Evolutionary conservation across 2,113 vertebrate genomes (phyloP).

Genomic region (Phylloscopus trochiloides): DNA sequence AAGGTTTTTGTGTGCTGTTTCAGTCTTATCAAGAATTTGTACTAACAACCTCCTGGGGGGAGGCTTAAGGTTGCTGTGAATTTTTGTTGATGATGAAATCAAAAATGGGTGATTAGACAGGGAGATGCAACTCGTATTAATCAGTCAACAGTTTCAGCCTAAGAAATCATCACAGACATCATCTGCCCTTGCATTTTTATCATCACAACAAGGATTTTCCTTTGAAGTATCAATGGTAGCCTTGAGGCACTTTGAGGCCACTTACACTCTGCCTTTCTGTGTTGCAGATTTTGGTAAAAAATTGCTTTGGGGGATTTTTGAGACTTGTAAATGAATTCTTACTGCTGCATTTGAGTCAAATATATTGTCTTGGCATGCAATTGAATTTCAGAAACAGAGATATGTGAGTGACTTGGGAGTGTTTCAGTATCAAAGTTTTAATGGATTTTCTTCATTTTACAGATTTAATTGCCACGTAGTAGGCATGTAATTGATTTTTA

Average conservation of each 20-base stretch:
- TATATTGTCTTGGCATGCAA: background rate
- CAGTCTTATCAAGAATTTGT: background rate
- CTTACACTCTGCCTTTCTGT: background rate
- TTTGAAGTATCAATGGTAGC: background rate
- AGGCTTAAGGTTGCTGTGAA: background rate
- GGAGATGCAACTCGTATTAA: background rate
- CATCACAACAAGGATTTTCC: background rate
- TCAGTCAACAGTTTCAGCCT: background rate
- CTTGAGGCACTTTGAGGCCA: background rate
- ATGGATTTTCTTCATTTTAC: slow-evolving; percentile 52
- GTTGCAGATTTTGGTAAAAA: background rate
- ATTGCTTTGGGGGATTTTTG: background rate
- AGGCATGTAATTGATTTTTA: slow-evolving; percentile 33
- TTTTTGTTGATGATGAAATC: background rate
- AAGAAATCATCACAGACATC: background rate
- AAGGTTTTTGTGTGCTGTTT: background rate
- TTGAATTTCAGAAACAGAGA: background rate
- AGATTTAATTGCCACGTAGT: background rate
- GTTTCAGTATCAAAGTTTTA: slow-evolving; percentile 11
- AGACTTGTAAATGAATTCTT: background rate
- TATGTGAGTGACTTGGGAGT: background rate
- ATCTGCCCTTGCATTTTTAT: background rate
- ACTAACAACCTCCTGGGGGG: background rate
- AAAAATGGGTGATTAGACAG: background rate
- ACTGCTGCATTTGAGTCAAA: background rate